Evolutionary conservation across 2,888 invertebrate species (phyloP).

Genomic region (Lasioglossum marginatum): DNA sequence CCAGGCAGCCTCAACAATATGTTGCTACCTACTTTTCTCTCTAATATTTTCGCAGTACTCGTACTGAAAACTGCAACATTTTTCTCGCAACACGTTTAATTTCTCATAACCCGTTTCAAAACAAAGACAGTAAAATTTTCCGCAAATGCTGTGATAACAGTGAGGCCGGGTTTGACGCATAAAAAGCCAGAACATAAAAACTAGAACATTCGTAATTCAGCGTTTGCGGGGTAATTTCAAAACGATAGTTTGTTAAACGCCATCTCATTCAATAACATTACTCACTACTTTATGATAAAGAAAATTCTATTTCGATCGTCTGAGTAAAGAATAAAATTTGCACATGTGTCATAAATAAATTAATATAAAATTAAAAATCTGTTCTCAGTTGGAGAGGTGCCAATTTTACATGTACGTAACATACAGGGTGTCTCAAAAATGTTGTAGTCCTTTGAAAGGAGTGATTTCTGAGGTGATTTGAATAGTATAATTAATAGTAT

Average conservation of each 20-base stretch:
- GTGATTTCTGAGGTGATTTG: too few relatives aligned
- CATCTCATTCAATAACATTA: neutral
- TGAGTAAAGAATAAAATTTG: neutral
- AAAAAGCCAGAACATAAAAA: neutral
- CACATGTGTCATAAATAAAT: neutral
- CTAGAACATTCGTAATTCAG: neutral
- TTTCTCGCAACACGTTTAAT: neutral
- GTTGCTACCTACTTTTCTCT: neutral
- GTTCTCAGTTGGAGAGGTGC: too few relatives aligned
- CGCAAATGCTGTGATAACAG: neutral
- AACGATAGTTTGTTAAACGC: neutral
- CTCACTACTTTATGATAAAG: neutral
- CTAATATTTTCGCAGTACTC: neutral
- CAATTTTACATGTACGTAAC: too few relatives aligned
- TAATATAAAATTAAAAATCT: too few relatives aligned
- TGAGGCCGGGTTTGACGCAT: too few relatives aligned
- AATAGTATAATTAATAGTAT: too few relatives aligned
- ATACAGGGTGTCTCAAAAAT: too few relatives aligned
- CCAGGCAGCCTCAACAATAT: neutral
- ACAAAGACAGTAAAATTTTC: neutral
- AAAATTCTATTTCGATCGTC: neutral
- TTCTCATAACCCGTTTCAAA: neutral
- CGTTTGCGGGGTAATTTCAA: neutral
- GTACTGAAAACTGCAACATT: neutral
- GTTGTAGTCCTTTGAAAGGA: too few relatives aligned